Conservation (phyloP, 2,888 invertebrate species). For the Athetis lepigone region DNA sequence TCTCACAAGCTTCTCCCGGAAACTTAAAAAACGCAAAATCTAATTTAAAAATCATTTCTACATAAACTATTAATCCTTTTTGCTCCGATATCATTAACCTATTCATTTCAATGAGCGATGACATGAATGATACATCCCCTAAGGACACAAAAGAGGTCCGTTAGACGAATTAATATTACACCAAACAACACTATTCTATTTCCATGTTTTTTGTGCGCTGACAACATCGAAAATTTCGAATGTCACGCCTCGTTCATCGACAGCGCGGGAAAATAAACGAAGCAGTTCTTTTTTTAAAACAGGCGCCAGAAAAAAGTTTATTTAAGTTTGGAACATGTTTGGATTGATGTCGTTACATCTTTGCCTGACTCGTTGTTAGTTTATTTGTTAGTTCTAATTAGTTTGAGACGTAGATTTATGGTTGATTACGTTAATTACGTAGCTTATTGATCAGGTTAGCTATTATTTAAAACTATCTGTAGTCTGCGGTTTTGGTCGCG, state of each 20-base stretch:
- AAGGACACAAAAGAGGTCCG: conserved; percentile 82
- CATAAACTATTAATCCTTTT: conserved; percentile 75
- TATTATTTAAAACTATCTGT: too few relatives aligned
- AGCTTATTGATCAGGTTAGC: too few relatives aligned
- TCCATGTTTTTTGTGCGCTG: conserved; percentile 62
- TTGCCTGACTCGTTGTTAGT: conserved; percentile 70
- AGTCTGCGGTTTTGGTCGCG: too few relatives aligned
- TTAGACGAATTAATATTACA: conserved; percentile 88
- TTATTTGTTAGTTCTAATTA: conserved; percentile 51
- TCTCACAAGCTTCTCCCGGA: conserved; percentile 32
- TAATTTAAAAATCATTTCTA: conserved; percentile 34
- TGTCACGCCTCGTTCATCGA: conserved; percentile 89
- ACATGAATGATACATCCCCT: conserved; percentile 78
- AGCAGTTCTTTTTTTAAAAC: conserved; percentile 72
- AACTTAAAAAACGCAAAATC: conserved; percentile 42
- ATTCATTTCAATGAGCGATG: conserved; percentile 71
- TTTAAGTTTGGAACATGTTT: conserved; percentile 79
- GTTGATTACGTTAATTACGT: conserved; percentile 10
- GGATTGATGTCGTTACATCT: conserved; percentile 83
- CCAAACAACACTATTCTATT: conserved; percentile 83
- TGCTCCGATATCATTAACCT: conserved; percentile 78
- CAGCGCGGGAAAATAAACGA: conserved; percentile 86
- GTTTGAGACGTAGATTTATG: conserved; percentile 35
- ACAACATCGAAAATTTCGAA: conserved; percentile 84
- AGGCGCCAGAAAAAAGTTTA: conserved; percentile 82